Percentiles rank a stretch among this genome's conserved stretches.
Conservation (phyloP, 2,113 vertebrate genomes). For the Rattus rattus region DNA sequence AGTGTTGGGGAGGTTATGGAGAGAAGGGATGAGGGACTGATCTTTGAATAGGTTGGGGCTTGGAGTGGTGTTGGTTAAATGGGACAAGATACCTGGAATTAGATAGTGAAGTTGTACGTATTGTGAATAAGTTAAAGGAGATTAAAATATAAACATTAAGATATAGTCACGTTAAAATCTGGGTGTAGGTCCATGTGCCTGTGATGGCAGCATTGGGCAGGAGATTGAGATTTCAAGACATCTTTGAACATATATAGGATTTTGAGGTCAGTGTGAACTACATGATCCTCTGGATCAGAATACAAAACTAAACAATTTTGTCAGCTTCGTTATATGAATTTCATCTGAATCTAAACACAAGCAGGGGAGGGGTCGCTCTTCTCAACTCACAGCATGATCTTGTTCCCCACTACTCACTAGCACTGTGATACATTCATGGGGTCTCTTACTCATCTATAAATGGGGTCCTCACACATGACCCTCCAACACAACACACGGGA, state of each 20-base stretch:
- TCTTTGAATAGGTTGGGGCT: not conserved
- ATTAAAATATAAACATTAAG: not conserved
- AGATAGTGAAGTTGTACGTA: not conserved
- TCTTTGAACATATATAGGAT: not conserved
- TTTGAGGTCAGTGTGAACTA: not conserved
- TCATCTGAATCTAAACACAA: not conserved
- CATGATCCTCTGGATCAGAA: not conserved
- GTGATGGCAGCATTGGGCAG: not conserved
- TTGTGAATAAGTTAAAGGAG: not conserved
- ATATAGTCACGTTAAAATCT: not conserved
- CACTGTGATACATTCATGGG: not conserved
- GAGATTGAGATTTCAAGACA: not conserved
- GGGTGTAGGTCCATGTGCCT: not conserved
- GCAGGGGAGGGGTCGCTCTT: fast-evolving
- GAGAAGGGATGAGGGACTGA: fast-evolving
- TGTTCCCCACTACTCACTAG: too few species aligned
- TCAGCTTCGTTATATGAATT: not conserved
- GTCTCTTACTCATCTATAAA: not conserved
- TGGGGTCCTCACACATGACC: not conserved
- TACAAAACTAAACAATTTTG: not conserved
- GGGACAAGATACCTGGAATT: not conserved
- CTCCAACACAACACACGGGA: not conserved
- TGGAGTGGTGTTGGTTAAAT: fast-evolving
- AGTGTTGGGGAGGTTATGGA: too few species aligned
- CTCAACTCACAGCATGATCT: not conserved